phyloP scores from a whole-genome alignment of 2,888 invertebrate genomes.

The Apodemia zela region DNA sequence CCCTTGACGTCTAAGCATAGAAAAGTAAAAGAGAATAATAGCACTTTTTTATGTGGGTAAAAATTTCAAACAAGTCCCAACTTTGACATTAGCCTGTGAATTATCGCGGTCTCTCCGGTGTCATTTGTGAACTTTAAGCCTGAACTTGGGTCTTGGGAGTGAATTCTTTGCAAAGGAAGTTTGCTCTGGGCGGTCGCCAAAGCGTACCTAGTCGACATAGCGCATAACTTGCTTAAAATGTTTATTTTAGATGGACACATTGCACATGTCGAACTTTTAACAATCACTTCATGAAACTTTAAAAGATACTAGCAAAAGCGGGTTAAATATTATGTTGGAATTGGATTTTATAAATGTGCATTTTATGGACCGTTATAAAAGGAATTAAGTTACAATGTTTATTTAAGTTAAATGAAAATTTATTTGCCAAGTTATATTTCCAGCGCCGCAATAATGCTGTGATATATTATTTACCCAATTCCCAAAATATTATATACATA shows the following conservation, averaged over 20 bases:
- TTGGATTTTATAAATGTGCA: neutral
- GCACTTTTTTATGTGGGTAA: constrained; percentile 59
- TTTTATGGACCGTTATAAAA: neutral
- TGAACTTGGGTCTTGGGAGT: constrained; percentile 50
- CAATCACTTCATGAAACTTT: constrained; percentile 9
- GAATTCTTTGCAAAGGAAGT: constrained; percentile 45
- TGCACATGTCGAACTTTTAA: constrained; percentile 23
- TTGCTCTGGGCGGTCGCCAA: constrained; percentile 45
- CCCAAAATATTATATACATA: no score
- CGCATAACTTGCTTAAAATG: constrained; percentile 42
- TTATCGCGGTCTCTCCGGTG: constrained; percentile 73
- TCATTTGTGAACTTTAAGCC: constrained; percentile 70
- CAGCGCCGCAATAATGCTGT: no score
- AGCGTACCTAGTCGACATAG: constrained; percentile 32
- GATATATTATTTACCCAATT: no score
- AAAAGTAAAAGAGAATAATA: constrained; percentile 53
- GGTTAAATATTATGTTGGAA: constrained; percentile 4
- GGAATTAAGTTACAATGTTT: no score
- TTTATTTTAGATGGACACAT: constrained; percentile 37
- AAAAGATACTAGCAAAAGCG: neutral
- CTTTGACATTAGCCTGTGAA: constrained; percentile 74
- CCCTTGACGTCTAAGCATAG: constrained; percentile 43
- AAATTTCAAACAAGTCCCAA: constrained; percentile 69
- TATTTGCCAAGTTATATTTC: no score
- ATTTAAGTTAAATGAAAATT: no score